Percentiles rank a stretch among this genome's conserved stretches.
Conservation (phyloP, 64 coral and sea anemone genomes). For the Catalaphyllia jardinei region DNA sequence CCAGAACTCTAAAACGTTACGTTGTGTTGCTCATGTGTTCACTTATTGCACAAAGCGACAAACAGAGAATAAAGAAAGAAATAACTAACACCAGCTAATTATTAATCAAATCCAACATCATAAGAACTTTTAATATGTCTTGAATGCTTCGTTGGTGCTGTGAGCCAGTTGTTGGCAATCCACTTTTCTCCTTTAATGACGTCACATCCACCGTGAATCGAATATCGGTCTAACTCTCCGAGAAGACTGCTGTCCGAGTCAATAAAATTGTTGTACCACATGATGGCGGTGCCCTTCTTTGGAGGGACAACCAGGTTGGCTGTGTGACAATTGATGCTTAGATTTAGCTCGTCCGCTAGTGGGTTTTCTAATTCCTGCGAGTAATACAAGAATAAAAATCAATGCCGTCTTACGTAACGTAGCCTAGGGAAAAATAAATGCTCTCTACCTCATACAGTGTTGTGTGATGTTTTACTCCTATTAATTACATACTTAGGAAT, state of each 20-base stretch:
- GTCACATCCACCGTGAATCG: constrained; percentile 60
- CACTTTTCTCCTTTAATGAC: constrained; percentile 76
- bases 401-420: no score
- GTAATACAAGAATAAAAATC: not conserved
- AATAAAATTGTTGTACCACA: constrained; percentile 76
- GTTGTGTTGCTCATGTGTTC: no score
- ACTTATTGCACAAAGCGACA: no score
- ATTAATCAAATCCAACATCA: constrained; percentile 33
- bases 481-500: no score
- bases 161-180: constrained; percentile 83
- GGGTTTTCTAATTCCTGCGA: constrained; percentile 17
- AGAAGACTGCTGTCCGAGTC: constrained; percentile 64
- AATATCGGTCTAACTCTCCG: constrained; percentile 63
- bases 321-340: constrained; percentile 68
- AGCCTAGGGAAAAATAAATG: not conserved
- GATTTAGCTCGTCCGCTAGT: constrained; percentile 34
- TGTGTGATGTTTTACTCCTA: no score
- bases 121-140: constrained; percentile 72
- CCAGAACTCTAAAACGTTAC: no score
- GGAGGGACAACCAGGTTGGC: constrained; percentile 69
- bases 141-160: constrained; percentile 38
- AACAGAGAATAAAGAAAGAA: no score
- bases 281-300: constrained; percentile 70
- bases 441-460: no score
- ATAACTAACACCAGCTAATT: not conserved